These are phyloP conservation scores for Oryzias sinensis DNA, from an alignment of 2,797 vertebrate genomes.

Conservation along the genomic window DNA sequence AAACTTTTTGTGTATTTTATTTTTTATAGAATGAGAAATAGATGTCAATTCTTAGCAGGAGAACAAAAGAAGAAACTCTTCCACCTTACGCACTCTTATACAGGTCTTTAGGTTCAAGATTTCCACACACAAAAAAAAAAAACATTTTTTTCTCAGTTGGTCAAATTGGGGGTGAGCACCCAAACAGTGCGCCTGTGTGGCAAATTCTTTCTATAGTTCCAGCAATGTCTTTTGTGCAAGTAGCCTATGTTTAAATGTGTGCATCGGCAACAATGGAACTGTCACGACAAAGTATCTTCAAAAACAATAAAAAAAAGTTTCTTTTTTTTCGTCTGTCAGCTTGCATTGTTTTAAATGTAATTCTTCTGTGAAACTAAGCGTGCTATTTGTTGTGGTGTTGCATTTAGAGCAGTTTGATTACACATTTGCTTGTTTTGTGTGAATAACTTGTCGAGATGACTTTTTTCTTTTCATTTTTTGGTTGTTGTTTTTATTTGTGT, in stretches of 20 bases:
- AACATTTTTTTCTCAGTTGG: conserved; percentile 69
- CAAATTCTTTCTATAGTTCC: conserved; percentile 72
- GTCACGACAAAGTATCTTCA: conserved; percentile 80
- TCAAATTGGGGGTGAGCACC: conserved; percentile 62
- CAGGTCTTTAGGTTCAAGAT: conserved; percentile 66
- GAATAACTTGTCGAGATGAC: conserved; percentile 79
- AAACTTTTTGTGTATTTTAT: conserved; percentile 71
- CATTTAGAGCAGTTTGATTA: conserved; percentile 82
- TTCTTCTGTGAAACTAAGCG: conserved; percentile 80
- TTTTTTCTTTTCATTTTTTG: conserved; percentile 43
- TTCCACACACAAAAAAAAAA: conserved; percentile 44
- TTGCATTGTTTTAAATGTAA: conserved; percentile 86
- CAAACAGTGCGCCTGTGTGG: conserved; percentile 67
- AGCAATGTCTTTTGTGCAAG: conserved; percentile 82
- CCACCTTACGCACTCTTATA: conserved; percentile 71
- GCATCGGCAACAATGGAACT: conserved; percentile 81
- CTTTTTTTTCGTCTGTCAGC: conserved; percentile 79
- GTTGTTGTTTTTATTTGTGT: conserved; percentile 55
- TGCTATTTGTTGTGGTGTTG: conserved; percentile 84
- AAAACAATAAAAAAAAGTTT: conserved; percentile 72
- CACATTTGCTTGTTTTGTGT: conserved; percentile 84
- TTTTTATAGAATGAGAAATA: conserved; percentile 74
- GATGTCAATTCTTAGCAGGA: conserved; percentile 74
- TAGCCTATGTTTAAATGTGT: conserved; percentile 79
- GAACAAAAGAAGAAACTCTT: conserved; percentile 57